phyloP scores from a whole-genome alignment of 2,888 invertebrate genomes.

The Diarsia dahlii region DNA sequence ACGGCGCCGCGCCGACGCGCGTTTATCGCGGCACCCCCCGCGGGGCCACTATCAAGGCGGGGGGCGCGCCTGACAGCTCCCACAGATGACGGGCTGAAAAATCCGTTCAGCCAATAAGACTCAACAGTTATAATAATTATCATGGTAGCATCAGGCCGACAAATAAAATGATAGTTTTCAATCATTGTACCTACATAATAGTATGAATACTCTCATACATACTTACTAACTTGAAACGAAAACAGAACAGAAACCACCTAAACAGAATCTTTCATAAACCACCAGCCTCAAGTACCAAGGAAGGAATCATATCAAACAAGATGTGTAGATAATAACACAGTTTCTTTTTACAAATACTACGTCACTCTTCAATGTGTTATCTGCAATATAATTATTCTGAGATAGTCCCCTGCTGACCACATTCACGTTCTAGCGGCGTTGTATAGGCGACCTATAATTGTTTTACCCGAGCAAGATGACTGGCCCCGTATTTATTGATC shows the following conservation, averaged over 20 bases:
- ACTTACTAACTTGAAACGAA: not conserved
- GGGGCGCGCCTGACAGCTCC: too few relatives aligned
- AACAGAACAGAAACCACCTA: too few relatives aligned
- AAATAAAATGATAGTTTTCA: not conserved
- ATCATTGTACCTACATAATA: not conserved
- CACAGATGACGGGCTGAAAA: too few relatives aligned
- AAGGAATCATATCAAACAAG: not conserved
- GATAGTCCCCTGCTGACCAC: slow-evolving; percentile 5
- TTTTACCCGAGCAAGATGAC: slow-evolving; percentile 34
- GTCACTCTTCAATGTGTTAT: too few relatives aligned
- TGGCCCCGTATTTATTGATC: slow-evolving; percentile 40
- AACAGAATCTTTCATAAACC: not conserved
- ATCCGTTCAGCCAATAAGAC: not conserved
- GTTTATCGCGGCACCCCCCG: too few relatives aligned
- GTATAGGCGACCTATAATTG: slow-evolving; percentile 24
- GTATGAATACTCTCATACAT: not conserved
- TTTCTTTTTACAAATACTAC: not conserved
- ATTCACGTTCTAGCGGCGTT: not conserved
- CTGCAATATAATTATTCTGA: not conserved
- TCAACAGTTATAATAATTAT: not conserved
- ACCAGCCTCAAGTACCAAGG: not conserved
- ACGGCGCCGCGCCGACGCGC: too few relatives aligned
- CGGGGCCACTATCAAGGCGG: too few relatives aligned
- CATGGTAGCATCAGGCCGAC: too few relatives aligned
- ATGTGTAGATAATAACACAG: not conserved